Evolutionary conservation across 2,888 invertebrate species (phyloP).

Genomic region (Drosophila neoperkinsi): DNA sequence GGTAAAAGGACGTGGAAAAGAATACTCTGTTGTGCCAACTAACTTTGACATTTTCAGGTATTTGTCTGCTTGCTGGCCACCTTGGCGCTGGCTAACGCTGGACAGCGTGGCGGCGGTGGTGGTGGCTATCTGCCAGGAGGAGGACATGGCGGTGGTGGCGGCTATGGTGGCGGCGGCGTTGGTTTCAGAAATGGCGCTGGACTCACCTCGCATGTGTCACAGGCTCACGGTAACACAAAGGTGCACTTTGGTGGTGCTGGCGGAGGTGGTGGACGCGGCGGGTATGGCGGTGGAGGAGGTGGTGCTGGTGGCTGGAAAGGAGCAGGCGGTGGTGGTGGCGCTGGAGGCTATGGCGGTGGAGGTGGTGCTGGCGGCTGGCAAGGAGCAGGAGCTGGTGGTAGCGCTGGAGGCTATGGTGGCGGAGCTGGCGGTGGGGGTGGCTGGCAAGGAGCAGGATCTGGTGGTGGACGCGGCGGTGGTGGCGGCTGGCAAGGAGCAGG

Average conservation of each 20-base stretch:
- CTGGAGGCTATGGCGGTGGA: slow-evolving; percentile 12
- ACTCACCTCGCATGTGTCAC: slow-evolving; percentile 64
- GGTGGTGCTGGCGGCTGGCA: not conserved
- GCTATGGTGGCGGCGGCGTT: slow-evolving; percentile 40
- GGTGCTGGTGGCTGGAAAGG: slow-evolving; percentile 40
- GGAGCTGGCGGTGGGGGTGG: slow-evolving; percentile 22
- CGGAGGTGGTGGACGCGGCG: slow-evolving; percentile 27
- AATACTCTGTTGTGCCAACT: not conserved
- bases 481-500: slow-evolving; percentile 34
- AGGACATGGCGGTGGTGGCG: slow-evolving; percentile 41
- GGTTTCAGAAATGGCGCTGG: slow-evolving; percentile 63
- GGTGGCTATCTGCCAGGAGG: slow-evolving; percentile 61
- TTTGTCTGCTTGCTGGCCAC: slow-evolving; percentile 71
- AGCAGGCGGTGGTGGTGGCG: slow-evolving; percentile 20
- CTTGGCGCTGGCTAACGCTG: slow-evolving; percentile 65
- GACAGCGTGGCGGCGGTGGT: slow-evolving; percentile 57
- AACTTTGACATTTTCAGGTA: slow-evolving; percentile 38
- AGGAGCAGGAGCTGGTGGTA: not conserved
- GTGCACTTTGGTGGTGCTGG: slow-evolving; percentile 57
- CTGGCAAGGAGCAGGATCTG: slow-evolving; percentile 11
- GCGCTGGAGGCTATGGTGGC: slow-evolving; percentile 19
- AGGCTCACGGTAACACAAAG: slow-evolving; percentile 60
- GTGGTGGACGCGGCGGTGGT: slow-evolving; percentile 25
- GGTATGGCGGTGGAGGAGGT: slow-evolving; percentile 18
- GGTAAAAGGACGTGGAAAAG: slow-evolving; percentile 33